Percentiles rank a stretch among this genome's conserved stretches.
Conservation (phyloP, 1,140 invertebrate species). For the Reticulitermes speratus region DNA sequence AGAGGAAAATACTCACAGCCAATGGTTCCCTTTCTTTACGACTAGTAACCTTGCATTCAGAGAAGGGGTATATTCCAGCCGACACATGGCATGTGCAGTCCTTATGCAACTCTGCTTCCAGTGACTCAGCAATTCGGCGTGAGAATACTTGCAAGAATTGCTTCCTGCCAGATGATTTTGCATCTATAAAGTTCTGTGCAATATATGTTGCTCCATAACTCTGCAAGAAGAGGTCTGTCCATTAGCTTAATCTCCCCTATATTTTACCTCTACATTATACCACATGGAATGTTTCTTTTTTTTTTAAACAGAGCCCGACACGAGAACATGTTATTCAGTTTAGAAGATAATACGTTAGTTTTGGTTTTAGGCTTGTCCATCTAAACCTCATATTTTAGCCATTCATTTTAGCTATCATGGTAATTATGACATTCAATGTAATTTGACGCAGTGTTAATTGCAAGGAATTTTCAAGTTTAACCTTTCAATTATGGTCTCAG, state of each 20-base stretch:
- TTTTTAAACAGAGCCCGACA: no score
- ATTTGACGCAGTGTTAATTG: no score
- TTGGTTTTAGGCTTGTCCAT: no score
- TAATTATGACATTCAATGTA: no score
- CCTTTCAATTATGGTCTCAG: no score
- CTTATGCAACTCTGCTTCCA: slow-evolving; percentile 49
- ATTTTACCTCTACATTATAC: neutral
- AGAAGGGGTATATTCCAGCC: slow-evolving; percentile 41
- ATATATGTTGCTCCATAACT: slow-evolving; percentile 57
- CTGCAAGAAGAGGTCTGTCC: slow-evolving; percentile 38
- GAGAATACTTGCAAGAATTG: slow-evolving; percentile 56
- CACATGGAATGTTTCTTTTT: no score
- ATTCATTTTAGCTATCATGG: no score
- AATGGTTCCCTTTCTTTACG: slow-evolving; percentile 44
- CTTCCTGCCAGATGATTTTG: slow-evolving; percentile 53
- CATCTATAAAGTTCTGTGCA: slow-evolving; percentile 52
- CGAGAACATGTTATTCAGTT: no score
- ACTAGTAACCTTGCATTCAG: slow-evolving; percentile 49
- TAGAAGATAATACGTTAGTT: no score
- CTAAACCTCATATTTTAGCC: no score
- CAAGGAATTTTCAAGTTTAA: no score
- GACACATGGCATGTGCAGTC: slow-evolving; percentile 54
- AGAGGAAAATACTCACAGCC: neutral
- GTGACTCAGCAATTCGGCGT: slow-evolving; percentile 49
- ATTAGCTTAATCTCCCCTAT: neutral